Evolutionary conservation across 2,888 invertebrate species (phyloP).

Genomic region (Amiota communis): DNA sequence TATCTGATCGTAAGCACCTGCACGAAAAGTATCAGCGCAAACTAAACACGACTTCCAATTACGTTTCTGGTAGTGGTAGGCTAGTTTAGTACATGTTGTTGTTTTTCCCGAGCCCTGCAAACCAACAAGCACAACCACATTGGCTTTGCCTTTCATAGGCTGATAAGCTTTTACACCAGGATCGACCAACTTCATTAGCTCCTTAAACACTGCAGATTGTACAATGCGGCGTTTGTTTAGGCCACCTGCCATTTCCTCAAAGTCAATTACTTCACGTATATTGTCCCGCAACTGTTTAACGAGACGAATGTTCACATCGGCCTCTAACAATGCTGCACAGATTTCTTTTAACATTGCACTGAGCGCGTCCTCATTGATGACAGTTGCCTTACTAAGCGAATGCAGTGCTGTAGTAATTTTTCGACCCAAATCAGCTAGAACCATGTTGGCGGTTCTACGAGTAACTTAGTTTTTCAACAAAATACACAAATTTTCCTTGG

Average conservation of each 20-base stretch:
- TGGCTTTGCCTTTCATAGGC: constrained; percentile 94
- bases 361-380: constrained; percentile 98
- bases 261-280: constrained; percentile 97
- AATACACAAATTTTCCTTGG: constrained; percentile 23
- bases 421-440: constrained; percentile 99
- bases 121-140: constrained; percentile 99
- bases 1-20: constrained; percentile 99
- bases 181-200: constrained; percentile 97
- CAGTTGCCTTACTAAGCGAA: constrained; percentile 97
- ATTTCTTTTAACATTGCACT: constrained; percentile 99
- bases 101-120: constrained; percentile 99
- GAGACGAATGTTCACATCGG: constrained; percentile 95
- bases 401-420: constrained; percentile 99
- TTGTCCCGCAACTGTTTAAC: constrained; percentile 97
- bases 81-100: constrained; percentile 99
- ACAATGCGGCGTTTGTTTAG: constrained; percentile 99
- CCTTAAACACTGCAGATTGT: constrained; percentile 98
- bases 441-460: constrained; percentile 86
- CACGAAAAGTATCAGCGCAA: constrained; percentile 99
- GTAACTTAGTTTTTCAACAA: constrained; percentile 11
- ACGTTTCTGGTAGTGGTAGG: constrained; percentile 98
- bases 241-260: constrained; percentile 99
- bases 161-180: constrained; percentile 98
- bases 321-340: constrained; percentile 96
- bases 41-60: constrained; percentile 99